A percentile compares a stretch with the other conserved stretches of the same genome.
These are phyloP conservation scores for Tympanuchus pallidicinctus DNA, from an alignment of 2,113 vertebrate species.

Conservation along the genomic window DNA sequence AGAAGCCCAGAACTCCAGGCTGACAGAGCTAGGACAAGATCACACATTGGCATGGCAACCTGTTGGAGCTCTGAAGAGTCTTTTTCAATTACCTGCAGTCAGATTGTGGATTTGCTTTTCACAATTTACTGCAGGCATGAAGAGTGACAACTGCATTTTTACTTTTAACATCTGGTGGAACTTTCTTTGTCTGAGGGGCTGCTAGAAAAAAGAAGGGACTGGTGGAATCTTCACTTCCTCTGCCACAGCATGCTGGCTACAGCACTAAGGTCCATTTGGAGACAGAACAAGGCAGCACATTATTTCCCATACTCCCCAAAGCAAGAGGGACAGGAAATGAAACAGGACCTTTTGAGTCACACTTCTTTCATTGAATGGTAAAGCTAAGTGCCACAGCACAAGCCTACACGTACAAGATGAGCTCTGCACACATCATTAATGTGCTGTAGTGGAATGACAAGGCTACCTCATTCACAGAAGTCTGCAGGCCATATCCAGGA, in stretches of 20 bases:
- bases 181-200: neutral
- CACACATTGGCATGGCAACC: neutral
- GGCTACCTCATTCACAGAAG: neutral
- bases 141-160: neutral
- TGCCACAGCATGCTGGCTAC: neutral
- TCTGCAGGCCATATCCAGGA: neutral
- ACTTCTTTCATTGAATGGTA: neutral
- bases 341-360: neutral
- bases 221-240: neutral
- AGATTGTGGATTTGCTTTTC: neutral
- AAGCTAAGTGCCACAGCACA: neutral
- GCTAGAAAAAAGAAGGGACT: neutral
- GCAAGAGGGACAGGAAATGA: neutral
- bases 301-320: neutral
- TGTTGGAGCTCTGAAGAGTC: neutral
- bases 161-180: neutral
- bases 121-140: neutral
- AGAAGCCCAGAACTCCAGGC: neutral
- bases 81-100: neutral
- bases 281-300: neutral
- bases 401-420: neutral
- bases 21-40: neutral
- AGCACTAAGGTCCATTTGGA: neutral
- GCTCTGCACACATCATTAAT: neutral
- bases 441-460: neutral